Evolutionary conservation across 1,140 invertebrate species (phyloP), one percentile per base, ranked within the genome.

Genomic region (Chionoecetes opilio): DNA sequence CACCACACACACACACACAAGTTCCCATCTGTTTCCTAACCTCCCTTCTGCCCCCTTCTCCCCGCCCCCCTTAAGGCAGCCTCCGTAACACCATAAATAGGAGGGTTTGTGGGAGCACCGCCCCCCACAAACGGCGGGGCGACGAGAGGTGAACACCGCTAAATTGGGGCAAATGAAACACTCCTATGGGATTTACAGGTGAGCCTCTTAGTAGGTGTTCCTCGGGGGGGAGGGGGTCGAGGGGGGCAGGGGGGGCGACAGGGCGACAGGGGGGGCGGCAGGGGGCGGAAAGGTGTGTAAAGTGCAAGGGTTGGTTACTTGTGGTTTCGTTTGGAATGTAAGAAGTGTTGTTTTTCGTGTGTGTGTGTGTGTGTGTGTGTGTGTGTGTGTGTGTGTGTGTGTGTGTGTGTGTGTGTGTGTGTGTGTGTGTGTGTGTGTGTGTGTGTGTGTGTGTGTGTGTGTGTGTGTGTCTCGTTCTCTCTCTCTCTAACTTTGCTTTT

Each of bases 401-500:
- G n/a, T n/a, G n/a, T n/a, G n/a, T n/a, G n/a, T n/a, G n/a, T n/a
- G n/a, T n/a, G n/a, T n/a, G n/a, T n/a, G n/a, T n/a, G n/a, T n/a
- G n/a, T n/a, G n/a, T n/a, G n/a, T n/a, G n/a, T n/a, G n/a, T n/a
- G n/a, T n/a, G n/a, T n/a, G n/a, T n/a, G n/a, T n/a, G n/a, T n/a
- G n/a, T n/a, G n/a, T n/a, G n/a, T n/a, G n/a, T n/a, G n/a, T n/a
- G n/a, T n/a, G n/a, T n/a, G n/a, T n/a, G n/a, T n/a, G n/a, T 2
- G n/a, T n/a, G n/a, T 46, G 26, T 63, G 29, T 46, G 41, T 91
- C 38, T 46, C 38, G 11, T 46, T 31, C 46, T 91, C 89, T 91
- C 41, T 63, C 37, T 63, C 46, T 91, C 46, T 63, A 38, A 85
- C 95, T 35, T 38, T 95, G n/a, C 93, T 88, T 95, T 37, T n/a